Evolutionary conservation across 2,113 vertebrate genomes (phyloP).

Genomic region (Tamias sibiricus): DNA sequence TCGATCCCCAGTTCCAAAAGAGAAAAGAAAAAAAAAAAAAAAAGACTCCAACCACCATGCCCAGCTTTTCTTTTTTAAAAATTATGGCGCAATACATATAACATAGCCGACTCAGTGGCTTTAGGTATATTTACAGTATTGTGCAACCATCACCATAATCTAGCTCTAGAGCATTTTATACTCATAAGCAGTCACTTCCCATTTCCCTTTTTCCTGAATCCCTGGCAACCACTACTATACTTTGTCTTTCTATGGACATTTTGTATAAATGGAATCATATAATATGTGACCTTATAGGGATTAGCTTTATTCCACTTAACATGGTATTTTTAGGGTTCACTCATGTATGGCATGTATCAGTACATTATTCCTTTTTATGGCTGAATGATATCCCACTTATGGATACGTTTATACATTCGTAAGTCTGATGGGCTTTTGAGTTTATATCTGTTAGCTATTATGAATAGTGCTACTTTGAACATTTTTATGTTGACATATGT

Average conservation of each 20-base stretch:
- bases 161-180: neutral
- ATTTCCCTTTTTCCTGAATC: neutral
- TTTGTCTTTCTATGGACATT: neutral
- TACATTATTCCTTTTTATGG: neutral
- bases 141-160: neutral
- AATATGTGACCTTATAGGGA: neutral
- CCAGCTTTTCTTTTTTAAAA: neutral
- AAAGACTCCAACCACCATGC: neutral
- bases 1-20: too few relatives aligned
- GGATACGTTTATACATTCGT: neutral
- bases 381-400: neutral
- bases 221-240: neutral
- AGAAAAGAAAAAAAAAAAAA: too few relatives aligned
- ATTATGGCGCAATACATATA: neutral
- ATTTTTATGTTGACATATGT: slow-evolving; percentile 13
- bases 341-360: neutral
- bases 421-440: neutral
- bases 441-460: neutral
- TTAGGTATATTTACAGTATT: neutral
- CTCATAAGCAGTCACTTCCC: neutral
- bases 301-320: too few relatives aligned
- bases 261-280: neutral
- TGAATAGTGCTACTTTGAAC: neutral
- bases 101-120: neutral
- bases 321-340: neutral